Percentiles rank a stretch among this genome's conserved stretches.
Evolutionary conservation across 2,888 invertebrate genomes (phyloP).

Genomic region (Drosophila paracracens): DNA sequence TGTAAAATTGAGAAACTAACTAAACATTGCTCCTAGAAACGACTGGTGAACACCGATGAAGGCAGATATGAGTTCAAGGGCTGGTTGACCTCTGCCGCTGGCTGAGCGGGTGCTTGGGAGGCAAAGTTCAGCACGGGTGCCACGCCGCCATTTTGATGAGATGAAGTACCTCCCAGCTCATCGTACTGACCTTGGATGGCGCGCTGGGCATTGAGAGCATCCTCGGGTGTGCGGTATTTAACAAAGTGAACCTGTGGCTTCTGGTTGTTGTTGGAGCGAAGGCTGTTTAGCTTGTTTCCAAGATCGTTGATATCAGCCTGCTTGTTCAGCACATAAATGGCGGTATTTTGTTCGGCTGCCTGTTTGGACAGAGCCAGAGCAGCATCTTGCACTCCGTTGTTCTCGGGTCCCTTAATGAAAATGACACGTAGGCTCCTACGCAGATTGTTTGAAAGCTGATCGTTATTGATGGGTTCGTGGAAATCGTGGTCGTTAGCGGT

Average conservation of each 20-base stretch:
- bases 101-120: constrained; percentile 53
- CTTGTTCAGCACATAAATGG: constrained; percentile 81
- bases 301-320: constrained; percentile 78
- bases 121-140: constrained; percentile 81
- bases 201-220: constrained; percentile 81
- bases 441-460: constrained; percentile 58
- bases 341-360: constrained; percentile 79
- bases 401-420: constrained; percentile 84
- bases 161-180: constrained; percentile 69
- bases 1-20: constrained; percentile 46
- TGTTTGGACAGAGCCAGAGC: constrained; percentile 75
- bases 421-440: constrained; percentile 82
- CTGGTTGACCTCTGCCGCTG: constrained; percentile 42
- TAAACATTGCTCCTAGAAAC: constrained; percentile 54
- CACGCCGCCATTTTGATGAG: constrained; percentile 75
- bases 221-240: constrained; percentile 82
- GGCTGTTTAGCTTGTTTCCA: constrained; percentile 71
- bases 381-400: constrained; percentile 77
- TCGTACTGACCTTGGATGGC: constrained; percentile 82
- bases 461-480: constrained; percentile 58
- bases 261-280: constrained; percentile 65
- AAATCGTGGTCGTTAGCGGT: constrained; percentile 80
- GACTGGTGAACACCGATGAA: constrained; percentile 68
- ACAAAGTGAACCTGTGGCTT: constrained; percentile 83
- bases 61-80: constrained; percentile 70